Base-by-base conservation (phyloP, 2,113 vertebrate genomes). In the Stictonetta naevosa region DNA sequence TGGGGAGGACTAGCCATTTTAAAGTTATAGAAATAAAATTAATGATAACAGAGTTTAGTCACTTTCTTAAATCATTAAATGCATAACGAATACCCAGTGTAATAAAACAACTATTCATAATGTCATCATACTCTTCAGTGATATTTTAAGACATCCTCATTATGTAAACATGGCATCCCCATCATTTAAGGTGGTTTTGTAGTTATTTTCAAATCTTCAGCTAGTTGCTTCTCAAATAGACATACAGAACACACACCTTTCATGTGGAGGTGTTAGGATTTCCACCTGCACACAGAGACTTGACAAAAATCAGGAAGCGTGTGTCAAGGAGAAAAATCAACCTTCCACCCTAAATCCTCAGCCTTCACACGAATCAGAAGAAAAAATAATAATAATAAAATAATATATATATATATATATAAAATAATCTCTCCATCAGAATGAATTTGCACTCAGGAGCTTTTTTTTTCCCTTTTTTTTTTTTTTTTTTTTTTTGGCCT, bases 21-120 rank as follows among this genome's bases (percentile, higher is more conserved):
- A 85, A 91, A n/a, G n/a, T 92, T 22, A 91, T 75, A 88, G 40
- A 80, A 94, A 62, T 22, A 38, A 14, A 58, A 40, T 83, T 62
- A 83, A 58, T 16, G 46, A 36, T n/a, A 81, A 77, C 59, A 71
- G 55, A 22, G 60, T 94, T 73, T 2, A 0, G 31, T 68, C 36
- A 48, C 38, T 79, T 90, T 58, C 50, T 66, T 59, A 23, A 91
- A 36, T 66, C 23, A 76, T 4, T 76, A 15, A 90, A 74, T 20
- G 84, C 0, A 6, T 46, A 82, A 73, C 11, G 36, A 55, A 71
- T 34, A 38, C 11, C 18, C 67, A 73, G 25, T 64, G 29, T 44
- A 26, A 71, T 73, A 82, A 91, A 91, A 66, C 28, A 80, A 46
- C 18, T 3, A 23, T 21, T 81, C 80, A n/a, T 16, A 66, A 12